phyloP scores from a whole-genome alignment of 2,888 invertebrate genomes.

The Aricia artaxerxes region DNA sequence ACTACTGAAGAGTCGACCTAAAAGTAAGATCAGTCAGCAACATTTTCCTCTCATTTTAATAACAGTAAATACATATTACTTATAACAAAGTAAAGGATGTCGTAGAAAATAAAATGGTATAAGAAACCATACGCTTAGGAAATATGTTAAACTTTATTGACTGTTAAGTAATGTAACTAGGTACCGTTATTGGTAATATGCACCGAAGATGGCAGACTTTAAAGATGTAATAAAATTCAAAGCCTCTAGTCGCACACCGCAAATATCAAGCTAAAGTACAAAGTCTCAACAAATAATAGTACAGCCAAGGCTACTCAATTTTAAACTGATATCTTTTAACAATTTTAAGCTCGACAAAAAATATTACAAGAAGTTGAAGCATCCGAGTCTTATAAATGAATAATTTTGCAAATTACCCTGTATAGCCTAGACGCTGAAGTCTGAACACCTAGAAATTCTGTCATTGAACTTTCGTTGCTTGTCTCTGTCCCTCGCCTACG shows the following conservation, averaged over 20 bases:
- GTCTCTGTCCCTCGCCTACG: neutral
- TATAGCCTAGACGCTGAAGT: no score
- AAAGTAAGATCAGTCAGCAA: no score
- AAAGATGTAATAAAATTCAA: neutral
- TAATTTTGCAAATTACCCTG: neutral
- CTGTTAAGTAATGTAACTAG: neutral
- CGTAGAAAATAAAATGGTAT: neutral
- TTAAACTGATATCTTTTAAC: neutral
- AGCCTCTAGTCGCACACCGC: slow-evolving; percentile 1
- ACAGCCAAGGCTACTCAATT: slow-evolving; percentile 10
- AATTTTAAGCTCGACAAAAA: slow-evolving; percentile 8
- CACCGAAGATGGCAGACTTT: neutral
- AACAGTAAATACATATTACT: neutral
- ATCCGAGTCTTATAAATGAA: neutral
- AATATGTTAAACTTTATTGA: neutral
- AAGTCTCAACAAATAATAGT: slow-evolving; percentile 8
- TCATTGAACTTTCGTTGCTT: no score
- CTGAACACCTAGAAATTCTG: no score
- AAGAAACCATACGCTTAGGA: neutral
- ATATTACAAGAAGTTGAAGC: neutral
- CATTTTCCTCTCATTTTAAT: no score
- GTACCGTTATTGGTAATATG: neutral
- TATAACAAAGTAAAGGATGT: neutral
- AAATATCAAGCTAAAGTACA: neutral
- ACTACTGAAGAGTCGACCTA: no score